Conservation (phyloP, 1,140 invertebrate genomes). For the Magallana ariakensis region DNA sequence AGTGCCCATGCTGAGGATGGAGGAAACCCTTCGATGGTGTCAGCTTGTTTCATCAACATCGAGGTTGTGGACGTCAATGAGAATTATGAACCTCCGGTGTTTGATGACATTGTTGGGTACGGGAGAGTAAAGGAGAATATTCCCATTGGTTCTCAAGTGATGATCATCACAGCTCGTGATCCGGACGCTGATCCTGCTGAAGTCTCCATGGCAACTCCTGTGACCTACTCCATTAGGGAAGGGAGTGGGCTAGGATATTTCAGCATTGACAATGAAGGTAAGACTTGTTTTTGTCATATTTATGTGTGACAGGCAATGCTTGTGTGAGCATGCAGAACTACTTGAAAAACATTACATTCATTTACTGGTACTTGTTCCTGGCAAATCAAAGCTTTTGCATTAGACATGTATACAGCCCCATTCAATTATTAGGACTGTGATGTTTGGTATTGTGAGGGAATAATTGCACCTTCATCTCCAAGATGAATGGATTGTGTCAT, state of each 20-base stretch:
- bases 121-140: conserved; percentile 83
- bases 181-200: conserved; percentile 82
- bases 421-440: conserved; percentile 19
- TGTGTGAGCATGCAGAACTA: neutral
- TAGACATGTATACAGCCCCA: neutral
- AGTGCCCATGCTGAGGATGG: conserved; percentile 90
- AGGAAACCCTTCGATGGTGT: conserved; percentile 75
- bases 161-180: conserved; percentile 86
- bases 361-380: neutral
- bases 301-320: conserved; percentile 13
- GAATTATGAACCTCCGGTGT: conserved; percentile 90
- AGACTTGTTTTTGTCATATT: conserved; percentile 68
- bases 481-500: conserved; percentile 26
- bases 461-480: conserved; percentile 30
- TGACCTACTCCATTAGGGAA: conserved; percentile 92
- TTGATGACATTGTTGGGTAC: conserved; percentile 86
- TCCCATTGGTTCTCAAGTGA: conserved; percentile 87
- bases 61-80: conserved; percentile 97
- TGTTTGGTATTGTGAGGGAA: neutral
- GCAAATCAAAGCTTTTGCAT: conserved; percentile 7
- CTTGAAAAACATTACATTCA: neutral
- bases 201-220: conserved; percentile 83
- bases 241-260: conserved; percentile 95
- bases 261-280: conserved; percentile 93
- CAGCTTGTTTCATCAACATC: conserved; percentile 81